These are phyloP conservation scores for Cacoxenus indagator DNA, from an alignment of 2,888 invertebrate species.

Conservation along the genomic window DNA sequence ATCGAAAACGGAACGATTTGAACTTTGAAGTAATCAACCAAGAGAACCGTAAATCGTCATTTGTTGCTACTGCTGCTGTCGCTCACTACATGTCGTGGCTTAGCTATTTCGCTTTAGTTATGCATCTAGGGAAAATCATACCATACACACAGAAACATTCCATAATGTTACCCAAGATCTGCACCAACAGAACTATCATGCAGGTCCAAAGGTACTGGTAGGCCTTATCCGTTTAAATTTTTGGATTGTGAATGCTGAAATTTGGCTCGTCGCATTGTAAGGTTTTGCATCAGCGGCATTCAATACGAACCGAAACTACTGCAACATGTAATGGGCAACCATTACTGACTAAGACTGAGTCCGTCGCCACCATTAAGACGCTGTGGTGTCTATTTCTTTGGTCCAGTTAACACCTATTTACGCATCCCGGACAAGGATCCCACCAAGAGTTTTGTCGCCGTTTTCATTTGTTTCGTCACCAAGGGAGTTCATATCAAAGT, in stretches of 20 bases:
- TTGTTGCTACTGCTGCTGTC: no score
- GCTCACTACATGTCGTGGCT: no score
- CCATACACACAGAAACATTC: no score
- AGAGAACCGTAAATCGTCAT: no score
- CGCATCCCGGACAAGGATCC: neutral
- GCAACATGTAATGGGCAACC: neutral
- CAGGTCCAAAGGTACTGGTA: neutral
- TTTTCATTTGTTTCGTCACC: neutral
- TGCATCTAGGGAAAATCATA: no score
- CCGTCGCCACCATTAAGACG: neutral
- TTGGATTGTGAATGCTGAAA: neutral
- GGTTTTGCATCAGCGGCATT: neutral
- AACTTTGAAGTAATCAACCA: no score
- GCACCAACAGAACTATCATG: neutral
- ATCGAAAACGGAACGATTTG: no score
- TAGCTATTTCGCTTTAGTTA: no score
- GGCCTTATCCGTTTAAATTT: neutral
- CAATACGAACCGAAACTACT: neutral
- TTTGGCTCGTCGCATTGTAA: neutral
- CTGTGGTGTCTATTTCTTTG: no score
- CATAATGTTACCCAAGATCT: neutral
- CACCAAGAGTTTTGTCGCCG: neutral
- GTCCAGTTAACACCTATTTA: neutral
- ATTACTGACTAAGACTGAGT: neutral
- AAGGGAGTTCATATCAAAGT: neutral